Conservation (phyloP, 1,140 invertebrate genomes). For the Trichonephila clavata region DNA sequence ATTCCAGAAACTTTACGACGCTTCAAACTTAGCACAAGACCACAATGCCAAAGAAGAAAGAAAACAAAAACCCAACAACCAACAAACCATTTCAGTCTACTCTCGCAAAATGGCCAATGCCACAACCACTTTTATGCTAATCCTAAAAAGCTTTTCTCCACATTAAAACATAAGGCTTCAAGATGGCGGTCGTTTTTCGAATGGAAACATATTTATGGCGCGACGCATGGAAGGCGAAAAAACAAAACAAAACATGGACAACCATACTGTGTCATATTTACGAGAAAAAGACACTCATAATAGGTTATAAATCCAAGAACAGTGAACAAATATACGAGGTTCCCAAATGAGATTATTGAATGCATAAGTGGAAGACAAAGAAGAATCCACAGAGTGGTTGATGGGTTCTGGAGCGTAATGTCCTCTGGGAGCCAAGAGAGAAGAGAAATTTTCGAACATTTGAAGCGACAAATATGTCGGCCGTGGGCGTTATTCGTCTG, state of each 20-base stretch:
- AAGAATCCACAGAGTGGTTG: constrained; percentile 12
- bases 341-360: constrained; percentile 69
- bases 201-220: constrained; percentile 50
- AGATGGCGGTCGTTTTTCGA: constrained; percentile 12
- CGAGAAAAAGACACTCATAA: constrained; percentile 52
- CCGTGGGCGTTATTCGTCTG: constrained; percentile 11
- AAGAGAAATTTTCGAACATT: constrained; percentile 30
- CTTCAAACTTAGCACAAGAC: neutral
- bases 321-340: constrained; percentile 26
- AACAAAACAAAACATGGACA: constrained; percentile 26
- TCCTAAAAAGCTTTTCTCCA: constrained; percentile 40
- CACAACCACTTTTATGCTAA: constrained; percentile 61
- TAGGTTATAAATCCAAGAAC: constrained; percentile 63
- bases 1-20: neutral
- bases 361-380: constrained; percentile 54
- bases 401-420: constrained; percentile 43
- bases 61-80: constrained; percentile 16
- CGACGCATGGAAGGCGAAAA: neutral
- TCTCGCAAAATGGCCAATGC: constrained; percentile 1
- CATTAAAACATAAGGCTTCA: constrained; percentile 31
- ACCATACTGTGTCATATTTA: constrained; percentile 55
- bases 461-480: constrained; percentile 1
- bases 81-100: neutral
- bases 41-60: neutral
- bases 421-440: neutral